Conservation (phyloP, 1,140 invertebrate species). For the Leptoteleia sp. region DNA sequence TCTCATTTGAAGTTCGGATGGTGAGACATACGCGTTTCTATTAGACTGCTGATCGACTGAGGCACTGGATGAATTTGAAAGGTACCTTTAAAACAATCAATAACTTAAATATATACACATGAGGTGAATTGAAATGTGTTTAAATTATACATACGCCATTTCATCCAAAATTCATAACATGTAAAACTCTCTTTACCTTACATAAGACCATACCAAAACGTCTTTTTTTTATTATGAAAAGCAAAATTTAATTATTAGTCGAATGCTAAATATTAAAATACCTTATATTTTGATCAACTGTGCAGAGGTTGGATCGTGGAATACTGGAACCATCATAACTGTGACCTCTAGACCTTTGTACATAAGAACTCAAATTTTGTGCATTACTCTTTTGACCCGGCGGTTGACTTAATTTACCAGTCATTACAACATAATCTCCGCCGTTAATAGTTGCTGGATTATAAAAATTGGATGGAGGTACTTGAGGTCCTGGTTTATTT, state of each 20-base stretch:
- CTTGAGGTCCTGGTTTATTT: constrained; percentile 81
- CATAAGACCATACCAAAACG: no score
- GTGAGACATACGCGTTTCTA: constrained; percentile 78
- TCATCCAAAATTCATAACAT: no score
- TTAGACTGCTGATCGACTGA: constrained; percentile 70
- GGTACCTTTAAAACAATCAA: constrained; percentile 68
- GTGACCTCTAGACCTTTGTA: constrained; percentile 68
- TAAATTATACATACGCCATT: no score
- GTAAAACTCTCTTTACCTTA: no score
- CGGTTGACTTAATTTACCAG: constrained; percentile 73
- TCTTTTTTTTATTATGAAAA: no score
- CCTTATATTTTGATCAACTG: constrained; percentile 27
- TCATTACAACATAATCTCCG: constrained; percentile 80
- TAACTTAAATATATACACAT: no score
- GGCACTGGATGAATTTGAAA: constrained; percentile 65
- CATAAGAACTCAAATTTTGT: constrained; percentile 65
- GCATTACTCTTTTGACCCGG: constrained; percentile 60
- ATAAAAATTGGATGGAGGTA: constrained; percentile 76
- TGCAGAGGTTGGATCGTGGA: constrained; percentile 6
- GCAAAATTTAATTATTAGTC: no score
- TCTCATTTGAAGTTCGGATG: constrained; percentile 76
- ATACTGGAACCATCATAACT: constrained; percentile 72
- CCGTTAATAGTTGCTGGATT: constrained; percentile 78
- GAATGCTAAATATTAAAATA: no score
- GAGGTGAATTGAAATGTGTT: no score